Base-by-base conservation (phyloP, 92 coral and sea anemone genomes). In the Micromussa lordhowensis region DNA sequence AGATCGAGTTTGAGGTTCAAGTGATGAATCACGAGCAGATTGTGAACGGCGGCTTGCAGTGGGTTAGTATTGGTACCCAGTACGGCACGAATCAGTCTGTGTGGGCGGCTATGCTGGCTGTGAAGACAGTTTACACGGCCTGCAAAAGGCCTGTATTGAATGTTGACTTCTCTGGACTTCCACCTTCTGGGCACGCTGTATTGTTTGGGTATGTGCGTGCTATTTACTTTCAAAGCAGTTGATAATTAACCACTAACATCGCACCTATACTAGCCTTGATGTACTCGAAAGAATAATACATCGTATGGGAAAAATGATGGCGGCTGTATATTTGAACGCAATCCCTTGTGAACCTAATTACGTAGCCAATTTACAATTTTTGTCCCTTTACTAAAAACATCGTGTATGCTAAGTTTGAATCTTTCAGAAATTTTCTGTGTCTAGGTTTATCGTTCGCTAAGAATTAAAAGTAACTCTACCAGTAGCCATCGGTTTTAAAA, bases 41-140 rank as follows among this genome's bases (percentile, higher is more conserved):
- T 38, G 80, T 80, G 16, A 85, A 92, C 80, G 98, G 98, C 12
- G 89, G 88, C 13, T 17, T 75, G 34, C 90, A 91, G 57, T 95
- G 98, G 98, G 92, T 88, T 17, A 92, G 98, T n/a, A 78, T 93
- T 17, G 98, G 96, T 15, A 79, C 78, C 18, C 89, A 95, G 78
- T 95, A 95, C 82, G 68, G 68, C 68, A 59, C 77, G 66, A 90
- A 93, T 68, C 81, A 77, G 29, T 84, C 95, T 12, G 88, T 95
- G 40, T 95, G 91, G 83, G 98, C 95, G 2, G 89, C 95, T 3
- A 94, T 91, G 79, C 84, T 91, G 31, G 90, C 96, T 3, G 75
- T 87, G 18, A 84, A 84, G 38, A 86, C 92, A n/a, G 83, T 89
- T 30, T 64, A 86, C 5, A 85, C 87, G 21, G 85, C 88, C 51